Evolutionary conservation across 1,140 invertebrate genomes (phyloP), one percentile per base, ranked within the genome.

Genomic region (Drosophila ananassae): DNA sequence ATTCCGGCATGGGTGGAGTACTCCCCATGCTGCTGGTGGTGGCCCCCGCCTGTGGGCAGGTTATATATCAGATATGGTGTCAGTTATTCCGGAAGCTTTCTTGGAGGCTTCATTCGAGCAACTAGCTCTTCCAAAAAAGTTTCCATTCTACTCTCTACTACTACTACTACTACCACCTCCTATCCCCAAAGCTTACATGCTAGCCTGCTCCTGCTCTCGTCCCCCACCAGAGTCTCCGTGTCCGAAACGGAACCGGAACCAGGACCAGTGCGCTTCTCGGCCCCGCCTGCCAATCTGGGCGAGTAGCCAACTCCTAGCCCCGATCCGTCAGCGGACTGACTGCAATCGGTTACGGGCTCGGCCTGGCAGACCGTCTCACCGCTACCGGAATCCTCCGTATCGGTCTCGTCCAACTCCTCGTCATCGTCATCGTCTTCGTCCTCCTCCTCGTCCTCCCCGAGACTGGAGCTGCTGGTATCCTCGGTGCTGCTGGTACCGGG

Each of bases 141-240:
- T 17, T 21, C 6, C 13, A 6, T 5, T 44, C 7, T 48, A 17
- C 17, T 17, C 17, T 17, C 0, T 17, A 17, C 17, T 17, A 17
- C 17, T 17, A 17, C 2, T 12, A 3, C 34, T 37, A 13, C 24
- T 2, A 8, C 41, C 13, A 17, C 1, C 5, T 6, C 41, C 41
- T 9, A 28, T 1, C 2, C 25, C 25, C 5, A 28, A 25, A 25
- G 47, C 78, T 85, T 87, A 87, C 83, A 34, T 82, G 63, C 17
- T 47, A 54, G 7, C 12, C 32, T 61, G 44, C 30, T 13, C 1
- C 28, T 24, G 47, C 57, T 63, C 21, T 87, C 78, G 1, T 58
- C 55, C 25, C 79, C 83, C 51, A 87, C 66, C 28, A 87, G 56
- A 0, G 83, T 87, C 47, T 87, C 82, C 13, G 82, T 72, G 34